Conservation (phyloP, 2,888 invertebrate genomes). For the Eledona agricola region DNA sequence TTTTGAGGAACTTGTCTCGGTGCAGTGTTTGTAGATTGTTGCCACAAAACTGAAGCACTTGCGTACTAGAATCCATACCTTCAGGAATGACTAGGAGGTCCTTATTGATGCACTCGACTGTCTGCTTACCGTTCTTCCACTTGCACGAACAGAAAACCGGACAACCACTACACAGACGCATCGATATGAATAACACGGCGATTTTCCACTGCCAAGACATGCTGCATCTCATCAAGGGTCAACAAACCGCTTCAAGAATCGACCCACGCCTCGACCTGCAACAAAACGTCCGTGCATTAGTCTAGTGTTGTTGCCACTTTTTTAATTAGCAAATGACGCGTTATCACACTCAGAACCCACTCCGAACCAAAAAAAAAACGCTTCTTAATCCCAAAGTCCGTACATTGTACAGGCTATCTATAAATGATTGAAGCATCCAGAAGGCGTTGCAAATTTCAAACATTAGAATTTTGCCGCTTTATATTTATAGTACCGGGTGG, state of each 20-base stretch:
- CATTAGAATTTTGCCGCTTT: too few species aligned
- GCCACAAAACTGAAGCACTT: conserved; percentile 85
- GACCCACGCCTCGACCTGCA: conserved; percentile 20
- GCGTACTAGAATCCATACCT: conserved; percentile 83
- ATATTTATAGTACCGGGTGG: too few species aligned
- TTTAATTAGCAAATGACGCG: too few species aligned
- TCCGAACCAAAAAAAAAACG: too few species aligned
- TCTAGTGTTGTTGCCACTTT: too few species aligned
- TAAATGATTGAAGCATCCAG: too few species aligned
- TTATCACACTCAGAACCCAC: too few species aligned
- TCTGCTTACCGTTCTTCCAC: conserved; percentile 93
- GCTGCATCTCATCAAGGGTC: conserved; percentile 35
- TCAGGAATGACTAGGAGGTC: conserved; percentile 80
- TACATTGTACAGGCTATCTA: too few species aligned
- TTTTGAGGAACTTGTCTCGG: conserved; percentile 79
- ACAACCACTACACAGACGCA: conserved; percentile 64
- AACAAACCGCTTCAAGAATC: conserved; percentile 20
- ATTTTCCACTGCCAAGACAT: conserved; percentile 29
- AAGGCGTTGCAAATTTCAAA: too few species aligned
- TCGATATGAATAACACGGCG: conserved; percentile 26
- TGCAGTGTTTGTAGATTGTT: conserved; percentile 83
- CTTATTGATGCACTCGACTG: conserved; percentile 86
- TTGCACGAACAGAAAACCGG: conserved; percentile 86
- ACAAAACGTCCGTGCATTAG: too few species aligned
- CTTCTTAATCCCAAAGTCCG: too few species aligned